phyloP scores from a whole-genome alignment of 2,888 invertebrate species.

The Calephelis perditalis region DNA sequence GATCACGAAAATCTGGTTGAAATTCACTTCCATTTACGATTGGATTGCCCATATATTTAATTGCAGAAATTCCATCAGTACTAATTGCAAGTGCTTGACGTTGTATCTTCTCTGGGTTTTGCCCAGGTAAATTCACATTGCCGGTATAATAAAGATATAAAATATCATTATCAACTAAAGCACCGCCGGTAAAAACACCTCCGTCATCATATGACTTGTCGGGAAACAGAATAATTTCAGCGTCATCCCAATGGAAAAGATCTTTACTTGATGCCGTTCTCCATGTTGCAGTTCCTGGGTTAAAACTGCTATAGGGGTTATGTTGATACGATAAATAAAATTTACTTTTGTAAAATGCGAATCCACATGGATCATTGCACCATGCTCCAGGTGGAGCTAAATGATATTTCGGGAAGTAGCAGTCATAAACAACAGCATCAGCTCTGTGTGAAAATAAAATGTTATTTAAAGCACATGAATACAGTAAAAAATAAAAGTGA shows the following conservation, averaged over 20 bases:
- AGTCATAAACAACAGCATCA: slow-evolving; percentile 23
- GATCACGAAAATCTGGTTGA: slow-evolving; percentile 66
- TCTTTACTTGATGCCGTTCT: slow-evolving; percentile 68
- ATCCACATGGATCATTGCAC: slow-evolving; percentile 79
- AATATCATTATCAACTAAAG: slow-evolving; percentile 48
- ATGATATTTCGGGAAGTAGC: slow-evolving; percentile 53
- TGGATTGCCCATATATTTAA: slow-evolving; percentile 53
- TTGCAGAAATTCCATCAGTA: slow-evolving; percentile 49
- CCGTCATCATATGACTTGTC: slow-evolving; percentile 50
- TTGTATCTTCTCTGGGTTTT: slow-evolving; percentile 46
- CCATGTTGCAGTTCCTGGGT: slow-evolving; percentile 64
- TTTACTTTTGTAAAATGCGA: slow-evolving; percentile 48
- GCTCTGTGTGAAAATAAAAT: too few relatives aligned
- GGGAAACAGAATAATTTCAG: slow-evolving; percentile 65
- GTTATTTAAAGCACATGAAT: too few relatives aligned
- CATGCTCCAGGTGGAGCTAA: slow-evolving; percentile 57
- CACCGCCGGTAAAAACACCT: slow-evolving; percentile 72
- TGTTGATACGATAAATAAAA: slow-evolving; percentile 74
- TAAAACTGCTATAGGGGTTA: slow-evolving; percentile 54
- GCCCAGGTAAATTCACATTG: slow-evolving; percentile 43
- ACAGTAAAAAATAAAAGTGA: too few relatives aligned
- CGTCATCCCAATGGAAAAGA: slow-evolving; percentile 64
- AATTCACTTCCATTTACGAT: slow-evolving; percentile 44
- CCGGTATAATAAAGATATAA: slow-evolving; percentile 63
- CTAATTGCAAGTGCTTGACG: slow-evolving; percentile 53